A percentile compares a stretch with the other conserved stretches of the same genome.
Evolutionary conservation across 1,140 invertebrate species (phyloP).

Genomic region (Coelopa frigida): DNA sequence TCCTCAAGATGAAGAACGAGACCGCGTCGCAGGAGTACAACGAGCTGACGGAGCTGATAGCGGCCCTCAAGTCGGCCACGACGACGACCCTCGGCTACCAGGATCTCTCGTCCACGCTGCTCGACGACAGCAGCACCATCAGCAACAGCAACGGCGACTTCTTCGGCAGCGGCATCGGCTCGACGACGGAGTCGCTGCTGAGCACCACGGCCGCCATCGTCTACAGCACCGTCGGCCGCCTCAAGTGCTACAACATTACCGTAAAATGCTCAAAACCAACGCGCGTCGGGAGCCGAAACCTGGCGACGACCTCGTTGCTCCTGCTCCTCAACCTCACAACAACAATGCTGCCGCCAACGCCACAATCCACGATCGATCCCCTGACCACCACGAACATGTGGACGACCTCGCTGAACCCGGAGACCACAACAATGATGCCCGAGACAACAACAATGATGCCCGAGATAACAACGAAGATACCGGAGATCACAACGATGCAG

Average conservation of each 20-base stretch:
- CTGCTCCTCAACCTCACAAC: constrained; percentile 28
- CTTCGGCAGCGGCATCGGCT: constrained; percentile 9
- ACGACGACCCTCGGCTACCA: constrained; percentile 7
- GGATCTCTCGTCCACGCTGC: constrained; percentile 17
- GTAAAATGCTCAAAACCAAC: constrained; percentile 37
- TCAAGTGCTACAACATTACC: constrained; percentile 34
- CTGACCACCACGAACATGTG: background rate
- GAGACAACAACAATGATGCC: constrained; percentile 8
- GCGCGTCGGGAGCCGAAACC: constrained; percentile 13
- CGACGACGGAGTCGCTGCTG: constrained; percentile 20
- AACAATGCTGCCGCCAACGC: constrained; percentile 28
- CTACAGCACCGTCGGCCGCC: constrained; percentile 16
- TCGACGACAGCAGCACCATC: constrained; percentile 12
- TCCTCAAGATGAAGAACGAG: constrained; percentile 45
- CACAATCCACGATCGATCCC: too few species aligned
- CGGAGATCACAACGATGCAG: constrained; percentile 7
- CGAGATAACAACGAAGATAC: constrained; percentile 5
- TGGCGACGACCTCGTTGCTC: constrained; percentile 16
- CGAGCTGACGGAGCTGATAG: constrained; percentile 25
- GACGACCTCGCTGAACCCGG: constrained; percentile 38
- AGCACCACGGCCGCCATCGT: constrained; percentile 17
- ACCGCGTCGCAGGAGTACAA: constrained; percentile 19
- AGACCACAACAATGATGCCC: constrained; percentile 25
- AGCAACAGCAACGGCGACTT: constrained; percentile 17
- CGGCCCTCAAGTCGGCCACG: constrained; percentile 21